Percentiles rank a stretch among this genome's conserved stretches.
Evolutionary conservation across 2,797 vertebrate species (phyloP).

Genomic region (Ptychobarbus kaznakovi): DNA sequence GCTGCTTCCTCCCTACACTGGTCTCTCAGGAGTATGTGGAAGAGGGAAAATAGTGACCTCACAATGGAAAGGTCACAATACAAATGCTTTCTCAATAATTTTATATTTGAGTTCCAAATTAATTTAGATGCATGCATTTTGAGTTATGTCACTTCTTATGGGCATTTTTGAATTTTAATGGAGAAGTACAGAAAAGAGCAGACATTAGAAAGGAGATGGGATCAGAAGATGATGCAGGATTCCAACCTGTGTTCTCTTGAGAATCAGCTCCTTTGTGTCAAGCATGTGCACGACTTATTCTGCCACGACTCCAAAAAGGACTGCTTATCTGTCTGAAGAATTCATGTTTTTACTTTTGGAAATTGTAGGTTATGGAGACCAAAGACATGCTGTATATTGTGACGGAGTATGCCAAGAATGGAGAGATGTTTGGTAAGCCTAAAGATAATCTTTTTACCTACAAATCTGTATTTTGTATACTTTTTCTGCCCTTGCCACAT

Average conservation of each 20-base stretch:
- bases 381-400: conserved; percentile 87
- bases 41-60: conserved; percentile 44
- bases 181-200: background rate
- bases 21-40: conserved; percentile 28
- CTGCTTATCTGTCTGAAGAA: background rate
- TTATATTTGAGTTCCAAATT: background rate
- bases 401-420: conserved; percentile 83
- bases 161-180: background rate
- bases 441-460: background rate
- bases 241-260: background rate
- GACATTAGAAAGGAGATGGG: background rate
- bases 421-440: conserved; percentile 85
- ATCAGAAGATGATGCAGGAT: background rate
- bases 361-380: conserved; percentile 84
- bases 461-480: background rate
- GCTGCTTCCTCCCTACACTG: background rate
- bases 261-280: background rate
- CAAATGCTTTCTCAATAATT: conserved; percentile 23
- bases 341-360: conserved; percentile 1
- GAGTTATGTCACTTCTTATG: background rate
- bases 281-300: background rate
- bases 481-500: background rate
- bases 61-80: conserved; percentile 33
- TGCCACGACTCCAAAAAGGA: background rate
- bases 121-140: background rate